These are phyloP conservation scores for Bradypodion pumilum DNA, from an alignment of 2,797 vertebrate genomes.

Conservation along the genomic window DNA sequence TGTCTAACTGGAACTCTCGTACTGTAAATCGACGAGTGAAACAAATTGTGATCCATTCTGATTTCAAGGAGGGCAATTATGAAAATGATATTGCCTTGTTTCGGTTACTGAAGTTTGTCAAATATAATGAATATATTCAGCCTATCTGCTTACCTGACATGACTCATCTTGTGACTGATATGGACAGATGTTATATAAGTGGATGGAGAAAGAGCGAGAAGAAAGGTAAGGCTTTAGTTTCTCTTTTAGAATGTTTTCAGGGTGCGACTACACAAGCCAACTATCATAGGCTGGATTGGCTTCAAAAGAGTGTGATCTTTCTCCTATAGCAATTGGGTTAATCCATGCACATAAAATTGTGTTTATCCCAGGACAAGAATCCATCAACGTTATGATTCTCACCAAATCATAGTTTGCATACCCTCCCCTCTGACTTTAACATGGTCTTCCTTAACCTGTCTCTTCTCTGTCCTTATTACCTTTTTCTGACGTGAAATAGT, in stretches of 20 bases:
- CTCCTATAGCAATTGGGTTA: no score
- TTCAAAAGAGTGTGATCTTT: no score
- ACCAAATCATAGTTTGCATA: no score
- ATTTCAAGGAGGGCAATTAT: slow-evolving; percentile 44
- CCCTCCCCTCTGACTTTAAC: no score
- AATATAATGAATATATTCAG: slow-evolving; percentile 65
- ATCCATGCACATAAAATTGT: no score
- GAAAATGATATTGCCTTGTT: slow-evolving; percentile 70
- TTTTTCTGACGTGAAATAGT: no score
- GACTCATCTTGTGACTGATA: slow-evolving; percentile 47
- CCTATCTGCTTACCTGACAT: slow-evolving; percentile 69
- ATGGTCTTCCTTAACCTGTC: no score
- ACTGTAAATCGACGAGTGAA: slow-evolving; percentile 46
- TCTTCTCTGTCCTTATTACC: no score
- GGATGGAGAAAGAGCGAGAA: slow-evolving; percentile 67
- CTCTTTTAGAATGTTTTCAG: background rate
- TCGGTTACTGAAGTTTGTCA: slow-evolving; percentile 54
- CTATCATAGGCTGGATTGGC: no score
- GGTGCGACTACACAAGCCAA: background rate
- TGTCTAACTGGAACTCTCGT: background rate
- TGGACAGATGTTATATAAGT: slow-evolving; percentile 63
- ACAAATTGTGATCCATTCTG: slow-evolving; percentile 54
- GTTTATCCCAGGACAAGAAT: no score
- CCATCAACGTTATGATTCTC: no score
- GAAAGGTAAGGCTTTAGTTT: slow-evolving; percentile 62